Evolutionary conservation across 2,113 vertebrate genomes (phyloP), one percentile per base, ranked within the genome.

Genomic region (Channa argus): DNA sequence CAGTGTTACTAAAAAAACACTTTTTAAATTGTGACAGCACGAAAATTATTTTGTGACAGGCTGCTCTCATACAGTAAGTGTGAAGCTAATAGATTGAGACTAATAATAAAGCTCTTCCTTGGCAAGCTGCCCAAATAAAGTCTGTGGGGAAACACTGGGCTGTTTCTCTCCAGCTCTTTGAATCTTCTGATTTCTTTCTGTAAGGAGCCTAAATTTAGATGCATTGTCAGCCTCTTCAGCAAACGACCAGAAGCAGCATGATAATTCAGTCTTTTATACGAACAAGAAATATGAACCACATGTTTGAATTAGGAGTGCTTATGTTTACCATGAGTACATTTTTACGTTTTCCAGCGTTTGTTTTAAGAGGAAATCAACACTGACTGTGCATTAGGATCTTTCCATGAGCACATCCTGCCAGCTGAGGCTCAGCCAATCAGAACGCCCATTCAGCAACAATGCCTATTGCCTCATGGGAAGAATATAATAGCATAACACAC

Each of bases 371-470:
- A 77, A 76, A 58, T 63, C 4, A 12, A 55, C 68, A 24, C 24
- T n/a, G 51, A 69, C 55, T 56, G 52, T 62, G 58, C n/a, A 60
- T 80, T 67, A 64, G 45, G 37, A 37, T 47, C 58, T 65, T 61
- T 74, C 71, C 70, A 24, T 24, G 1, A 24, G 24, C 65, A 55
- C 69, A 71, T 90, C 87, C 86, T 88, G 78, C 63, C 81, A 61
- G 71, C 76, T 87, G 64, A 59, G 45, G 51, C 49, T 75, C 41
- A 62, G 54, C 89, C 88, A 86, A 86, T 92, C 60, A 80, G 61
- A 63, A 39, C 2, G 6, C n/a, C 6, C 3, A 12, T 9, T 58
- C 38, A 43, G 36, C 36, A 82, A 89, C 86, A 91, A 88, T 92
- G 68, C 70, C 76, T 49, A 39, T 8, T 49, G 61, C 66, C 63